A percentile compares a stretch with the other conserved stretches of the same genome.
Evolutionary conservation across 2,888 invertebrate genomes (phyloP).

Genomic region (Lasiommata megera): DNA sequence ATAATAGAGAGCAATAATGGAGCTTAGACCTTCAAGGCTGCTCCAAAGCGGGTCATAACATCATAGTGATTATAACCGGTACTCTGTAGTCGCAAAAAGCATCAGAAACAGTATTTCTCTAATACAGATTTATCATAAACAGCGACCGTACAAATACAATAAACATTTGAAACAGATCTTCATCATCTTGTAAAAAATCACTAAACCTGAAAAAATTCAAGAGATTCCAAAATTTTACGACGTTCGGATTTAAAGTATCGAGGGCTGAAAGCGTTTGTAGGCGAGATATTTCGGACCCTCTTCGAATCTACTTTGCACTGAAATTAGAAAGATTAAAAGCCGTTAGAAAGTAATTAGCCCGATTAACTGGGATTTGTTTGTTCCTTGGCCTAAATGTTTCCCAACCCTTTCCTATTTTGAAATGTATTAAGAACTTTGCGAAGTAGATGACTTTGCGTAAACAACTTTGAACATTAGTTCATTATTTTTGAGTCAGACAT

Average conservation of each 20-base stretch:
- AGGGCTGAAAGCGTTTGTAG: background rate
- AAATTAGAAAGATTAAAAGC: slow-evolving; percentile 16
- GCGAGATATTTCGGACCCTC: slow-evolving; percentile 7
- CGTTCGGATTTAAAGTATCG: background rate
- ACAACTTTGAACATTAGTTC: slow-evolving; percentile 1
- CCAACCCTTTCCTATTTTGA: slow-evolving; percentile 2
- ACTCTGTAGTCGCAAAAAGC: no score
- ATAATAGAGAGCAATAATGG: background rate
- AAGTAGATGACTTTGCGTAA: background rate
- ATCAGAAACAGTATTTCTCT: no score
- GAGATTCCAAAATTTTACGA: background rate
- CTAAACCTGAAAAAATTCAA: background rate
- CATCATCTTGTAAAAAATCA: background rate
- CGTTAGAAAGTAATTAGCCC: slow-evolving; percentile 18
- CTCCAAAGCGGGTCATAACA: background rate
- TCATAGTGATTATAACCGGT: no score
- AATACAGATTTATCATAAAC: no score
- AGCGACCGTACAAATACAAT: no score
- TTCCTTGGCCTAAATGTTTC: slow-evolving; percentile 16
- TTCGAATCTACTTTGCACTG: slow-evolving; percentile 15
- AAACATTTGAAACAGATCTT: no score
- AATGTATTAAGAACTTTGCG: slow-evolving; percentile 6
- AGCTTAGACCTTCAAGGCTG: background rate
- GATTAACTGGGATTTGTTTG: slow-evolving; percentile 15
- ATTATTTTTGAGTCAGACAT: background rate